Base-by-base conservation (phyloP, 1,140 invertebrate species). In the Bombus breviceps region DNA sequence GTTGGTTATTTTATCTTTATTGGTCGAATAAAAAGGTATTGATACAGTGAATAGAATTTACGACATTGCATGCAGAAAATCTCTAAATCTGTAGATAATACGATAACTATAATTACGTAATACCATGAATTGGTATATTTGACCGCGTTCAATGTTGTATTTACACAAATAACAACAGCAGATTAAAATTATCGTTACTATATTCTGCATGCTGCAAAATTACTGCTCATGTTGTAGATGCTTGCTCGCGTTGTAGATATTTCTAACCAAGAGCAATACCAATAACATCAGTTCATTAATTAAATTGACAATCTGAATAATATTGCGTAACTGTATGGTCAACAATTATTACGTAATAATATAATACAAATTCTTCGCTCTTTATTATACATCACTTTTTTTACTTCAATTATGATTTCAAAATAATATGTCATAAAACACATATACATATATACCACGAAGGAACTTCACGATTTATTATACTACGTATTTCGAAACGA, bases 261-360 rank as follows among this genome's bases (percentile, higher is more conserved):
- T 13, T 25, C 43, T n/a, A 41, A 15, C 15, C 18, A 15, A 72
- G 37, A 59, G 2, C 37, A 25, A 57, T 57, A 72, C 28, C 47
- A 25, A 41, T 39, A 71, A 72, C 18, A 69, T 32, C n/a, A 81
- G 68, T 71, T 37, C 34, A 5, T 47, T 81, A 81, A 71, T 72
- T 81, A 72, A 80, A 59, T 39, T 39, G 22, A 80, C 25, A 69
- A 53, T 62, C 6, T 15, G 28, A 34, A 37, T 69, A 80, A 69
- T 69, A 69, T 47, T 12, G 34, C 9, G 25, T 13, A 13, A 34
- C 53, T 28, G 4, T 15, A 8, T 25, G 78, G 39, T 3, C 53
- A n/a, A 80, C 79, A 32, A 32, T 41, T 71, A n/a, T 71, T 25
- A 18, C 34, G 10, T 41, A 13, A 71, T 28, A 71, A 39, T 71